Evolutionary conservation across 2,797 vertebrate genomes (phyloP).

Genomic region (Echeneis naucrates): DNA sequence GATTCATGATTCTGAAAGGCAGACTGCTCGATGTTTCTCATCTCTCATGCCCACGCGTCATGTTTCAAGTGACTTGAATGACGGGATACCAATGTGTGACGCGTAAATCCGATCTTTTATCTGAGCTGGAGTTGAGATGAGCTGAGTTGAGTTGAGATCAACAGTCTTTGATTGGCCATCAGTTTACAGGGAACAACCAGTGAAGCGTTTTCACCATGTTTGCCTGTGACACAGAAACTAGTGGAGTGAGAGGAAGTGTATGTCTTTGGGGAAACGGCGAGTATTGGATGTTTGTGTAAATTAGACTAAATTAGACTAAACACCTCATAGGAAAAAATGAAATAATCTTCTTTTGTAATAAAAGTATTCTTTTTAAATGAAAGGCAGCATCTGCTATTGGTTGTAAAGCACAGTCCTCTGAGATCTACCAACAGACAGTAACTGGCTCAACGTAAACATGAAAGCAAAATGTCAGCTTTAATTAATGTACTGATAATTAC

Average conservation of each 20-base stretch:
- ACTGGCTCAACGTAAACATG: conserved; percentile 51
- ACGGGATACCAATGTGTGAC: conserved; percentile 12
- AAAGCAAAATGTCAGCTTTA: conserved; percentile 57
- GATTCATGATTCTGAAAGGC: neutral
- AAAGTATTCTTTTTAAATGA: conserved; percentile 20
- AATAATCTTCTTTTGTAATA: conserved; percentile 24
- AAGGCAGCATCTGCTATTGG: conserved; percentile 27
- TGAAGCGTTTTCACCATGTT: conserved; percentile 58
- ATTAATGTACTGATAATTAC: conserved; percentile 60
- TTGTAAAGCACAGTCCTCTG: conserved; percentile 19
- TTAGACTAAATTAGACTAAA: conserved; percentile 12
- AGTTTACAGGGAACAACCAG: conserved; percentile 16
- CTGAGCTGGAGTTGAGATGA: conserved; percentile 19
- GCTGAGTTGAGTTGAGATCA: conserved; percentile 37
- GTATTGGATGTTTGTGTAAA: conserved; percentile 12
- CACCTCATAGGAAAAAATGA: conserved; percentile 3
- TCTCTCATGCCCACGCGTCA: neutral
- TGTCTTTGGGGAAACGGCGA: conserved; percentile 4
- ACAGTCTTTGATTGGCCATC: conserved; percentile 27
- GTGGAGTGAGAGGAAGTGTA: conserved; percentile 32
- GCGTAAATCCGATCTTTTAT: conserved; percentile 25
- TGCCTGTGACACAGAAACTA: conserved; percentile 47
- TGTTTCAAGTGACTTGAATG: conserved; percentile 26
- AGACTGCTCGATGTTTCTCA: conserved; percentile 3
- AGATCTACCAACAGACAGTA: conserved; percentile 29